Evolutionary conservation across 92 coral and sea anemone genomes (phyloP).

Genomic region (Palythoa caribaeorum): DNA sequence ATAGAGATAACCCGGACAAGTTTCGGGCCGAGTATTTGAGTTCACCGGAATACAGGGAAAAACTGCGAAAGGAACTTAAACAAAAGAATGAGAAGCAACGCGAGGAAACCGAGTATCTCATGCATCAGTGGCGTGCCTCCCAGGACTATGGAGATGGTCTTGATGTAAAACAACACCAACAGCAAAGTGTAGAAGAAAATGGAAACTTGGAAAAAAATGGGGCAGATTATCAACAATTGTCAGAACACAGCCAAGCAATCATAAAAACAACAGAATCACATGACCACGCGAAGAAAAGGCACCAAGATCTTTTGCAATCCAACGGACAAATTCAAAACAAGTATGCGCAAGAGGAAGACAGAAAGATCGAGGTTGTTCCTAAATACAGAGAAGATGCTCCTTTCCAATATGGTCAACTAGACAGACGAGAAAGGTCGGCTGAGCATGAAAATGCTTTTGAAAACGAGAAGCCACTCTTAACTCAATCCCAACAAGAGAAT

Average conservation of each 20-base stretch:
- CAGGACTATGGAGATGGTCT: constrained; percentile 59
- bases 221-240: background rate
- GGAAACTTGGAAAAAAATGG: background rate
- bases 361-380: background rate
- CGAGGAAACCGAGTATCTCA: constrained; percentile 73
- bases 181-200: background rate
- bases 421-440: background rate
- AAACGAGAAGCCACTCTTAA: background rate
- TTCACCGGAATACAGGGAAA: constrained; percentile 75
- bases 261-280: background rate
- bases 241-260: background rate
- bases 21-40: constrained; percentile 26
- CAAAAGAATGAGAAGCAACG: constrained; percentile 85
- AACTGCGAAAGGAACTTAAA: constrained; percentile 80
- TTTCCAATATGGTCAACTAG: background rate
- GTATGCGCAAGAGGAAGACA: background rate
- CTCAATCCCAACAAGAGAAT: constrained; percentile 18
- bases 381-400: background rate
- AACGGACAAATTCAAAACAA: background rate
- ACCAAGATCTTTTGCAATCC: background rate
- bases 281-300: background rate
- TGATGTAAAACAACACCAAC: background rate
- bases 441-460: background rate
- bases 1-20: constrained; percentile 21
- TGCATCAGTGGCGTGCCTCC: constrained; percentile 77